Percentiles rank a stretch among this genome's conserved stretches.
Evolutionary conservation across 2,113 vertebrate species (phyloP).

Genomic region (Panurus biarmicus): DNA sequence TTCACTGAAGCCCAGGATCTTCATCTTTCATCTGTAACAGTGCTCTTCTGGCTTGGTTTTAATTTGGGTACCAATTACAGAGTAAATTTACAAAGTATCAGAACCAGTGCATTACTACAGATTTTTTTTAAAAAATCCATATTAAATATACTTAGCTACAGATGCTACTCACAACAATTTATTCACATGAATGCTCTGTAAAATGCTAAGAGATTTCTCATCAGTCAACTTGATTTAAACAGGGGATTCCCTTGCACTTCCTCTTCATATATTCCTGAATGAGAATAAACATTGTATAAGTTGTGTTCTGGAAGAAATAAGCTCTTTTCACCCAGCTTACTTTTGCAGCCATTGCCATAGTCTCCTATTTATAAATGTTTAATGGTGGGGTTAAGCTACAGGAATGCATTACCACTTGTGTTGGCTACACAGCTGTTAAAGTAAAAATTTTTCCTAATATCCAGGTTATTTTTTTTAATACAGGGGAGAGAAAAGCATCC

Average conservation of each 20-base stretch:
- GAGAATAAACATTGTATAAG: neutral
- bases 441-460: neutral
- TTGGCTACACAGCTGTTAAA: neutral
- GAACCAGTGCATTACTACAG: neutral
- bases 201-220: neutral
- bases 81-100: too few relatives aligned
- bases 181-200: neutral
- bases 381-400: neutral
- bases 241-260: neutral
- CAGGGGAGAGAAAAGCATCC: accelerated
- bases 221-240: neutral
- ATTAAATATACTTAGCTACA: neutral
- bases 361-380: neutral
- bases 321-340: neutral
- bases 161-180: neutral
- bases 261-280: neutral
- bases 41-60: neutral
- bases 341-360: neutral
- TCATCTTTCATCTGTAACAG: neutral
- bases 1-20: neutral
- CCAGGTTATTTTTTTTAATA: neutral
- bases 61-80: neutral
- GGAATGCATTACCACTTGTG: neutral
- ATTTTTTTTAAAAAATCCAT: neutral
- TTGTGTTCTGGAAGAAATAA: neutral